These are phyloP conservation scores for Molothrus aeneus DNA, from an alignment of 2,797 vertebrate species.

Conservation along the genomic window DNA sequence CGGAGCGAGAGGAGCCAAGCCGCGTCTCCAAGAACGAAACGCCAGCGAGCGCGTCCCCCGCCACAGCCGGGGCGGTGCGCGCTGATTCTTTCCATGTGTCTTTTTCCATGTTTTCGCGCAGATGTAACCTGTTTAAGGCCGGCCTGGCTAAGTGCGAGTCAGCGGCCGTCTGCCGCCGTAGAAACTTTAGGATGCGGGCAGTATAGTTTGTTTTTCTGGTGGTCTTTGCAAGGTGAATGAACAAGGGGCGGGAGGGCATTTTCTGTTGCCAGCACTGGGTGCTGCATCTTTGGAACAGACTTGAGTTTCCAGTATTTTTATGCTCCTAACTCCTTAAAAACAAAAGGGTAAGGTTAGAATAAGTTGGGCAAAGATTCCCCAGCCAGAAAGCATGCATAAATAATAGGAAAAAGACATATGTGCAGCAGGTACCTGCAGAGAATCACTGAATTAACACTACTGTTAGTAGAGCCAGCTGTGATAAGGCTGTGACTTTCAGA, in stretches of 20 bases:
- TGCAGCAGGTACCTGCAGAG: neutral
- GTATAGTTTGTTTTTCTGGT: neutral
- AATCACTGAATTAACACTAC: neutral
- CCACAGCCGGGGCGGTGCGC: neutral
- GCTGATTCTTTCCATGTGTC: neutral
- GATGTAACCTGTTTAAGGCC: neutral
- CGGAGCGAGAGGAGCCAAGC: neutral
- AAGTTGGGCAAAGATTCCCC: neutral
- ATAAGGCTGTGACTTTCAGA: neutral
- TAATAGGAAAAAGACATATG: neutral
- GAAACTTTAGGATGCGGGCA: neutral
- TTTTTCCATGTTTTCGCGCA: neutral
- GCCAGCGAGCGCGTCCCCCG: neutral
- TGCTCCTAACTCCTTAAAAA: neutral
- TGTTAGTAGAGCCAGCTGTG: neutral
- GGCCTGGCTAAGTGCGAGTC: neutral
- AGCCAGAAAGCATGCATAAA: neutral
- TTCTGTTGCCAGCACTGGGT: neutral
- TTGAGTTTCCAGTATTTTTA: neutral
- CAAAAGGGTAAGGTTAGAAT: neutral
- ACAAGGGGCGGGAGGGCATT: fast-evolving
- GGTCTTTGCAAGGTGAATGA: neutral
- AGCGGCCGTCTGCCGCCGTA: neutral
- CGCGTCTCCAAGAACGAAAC: fast-evolving
- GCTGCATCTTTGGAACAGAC: neutral